These are phyloP conservation scores for Drosophila villosipedis DNA, from an alignment of 2,888 invertebrate genomes.

Conservation along the genomic window DNA sequence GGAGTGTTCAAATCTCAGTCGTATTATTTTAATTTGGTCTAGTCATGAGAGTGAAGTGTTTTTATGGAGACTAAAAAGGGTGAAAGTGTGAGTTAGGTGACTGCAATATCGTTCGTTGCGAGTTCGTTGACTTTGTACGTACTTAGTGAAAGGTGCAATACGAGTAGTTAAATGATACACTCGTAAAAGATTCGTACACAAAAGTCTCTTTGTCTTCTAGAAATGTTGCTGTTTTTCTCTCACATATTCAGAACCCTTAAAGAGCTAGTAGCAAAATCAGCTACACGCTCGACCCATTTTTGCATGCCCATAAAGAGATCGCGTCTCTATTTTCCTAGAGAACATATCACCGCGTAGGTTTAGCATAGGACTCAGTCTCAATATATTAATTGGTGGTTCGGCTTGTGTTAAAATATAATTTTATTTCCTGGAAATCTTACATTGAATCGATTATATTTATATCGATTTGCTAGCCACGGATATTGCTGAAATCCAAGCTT, in stretches of 20 bases:
- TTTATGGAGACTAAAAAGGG: background rate
- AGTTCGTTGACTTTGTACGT: too few relatives aligned
- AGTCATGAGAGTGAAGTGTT: background rate
- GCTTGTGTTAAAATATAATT: background rate
- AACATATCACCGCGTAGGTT: background rate
- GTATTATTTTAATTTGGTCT: background rate
- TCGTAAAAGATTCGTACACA: background rate
- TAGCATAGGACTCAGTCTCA: background rate
- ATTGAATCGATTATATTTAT: too few relatives aligned
- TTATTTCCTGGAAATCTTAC: background rate
- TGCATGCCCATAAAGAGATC: background rate
- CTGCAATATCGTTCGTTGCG: background rate
- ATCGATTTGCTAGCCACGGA: too few relatives aligned
- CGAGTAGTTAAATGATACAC: background rate
- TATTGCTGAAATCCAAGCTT: too few relatives aligned
- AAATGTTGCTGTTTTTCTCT: background rate
- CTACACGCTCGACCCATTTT: background rate
- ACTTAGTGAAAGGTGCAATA: background rate
- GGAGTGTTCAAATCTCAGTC: background rate
- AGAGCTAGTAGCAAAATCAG: background rate
- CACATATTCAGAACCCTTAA: background rate
- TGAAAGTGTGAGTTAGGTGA: background rate
- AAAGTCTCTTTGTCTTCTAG: too few relatives aligned
- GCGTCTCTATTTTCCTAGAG: background rate
- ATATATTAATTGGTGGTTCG: background rate